Percentiles rank a stretch among this genome's conserved stretches.
Evolutionary conservation across 2,888 invertebrate species (phyloP).

Genomic region (Plusia festucae): DNA sequence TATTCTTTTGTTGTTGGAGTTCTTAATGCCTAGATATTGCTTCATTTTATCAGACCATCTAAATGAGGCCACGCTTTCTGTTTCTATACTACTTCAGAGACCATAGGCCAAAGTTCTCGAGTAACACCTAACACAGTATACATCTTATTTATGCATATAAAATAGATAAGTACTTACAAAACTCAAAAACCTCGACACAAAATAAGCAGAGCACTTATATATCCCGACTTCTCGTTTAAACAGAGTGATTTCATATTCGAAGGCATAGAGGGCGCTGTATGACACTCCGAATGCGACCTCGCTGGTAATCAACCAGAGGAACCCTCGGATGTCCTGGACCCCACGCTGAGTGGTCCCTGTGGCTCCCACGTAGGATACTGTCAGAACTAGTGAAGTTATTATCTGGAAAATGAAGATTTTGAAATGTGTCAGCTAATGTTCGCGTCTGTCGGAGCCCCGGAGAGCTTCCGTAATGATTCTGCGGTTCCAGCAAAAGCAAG

Average conservation of each 20-base stretch:
- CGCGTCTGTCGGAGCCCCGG: too few species aligned
- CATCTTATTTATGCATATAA: too few species aligned
- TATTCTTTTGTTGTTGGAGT: too few species aligned
- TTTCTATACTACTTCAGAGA: too few species aligned
- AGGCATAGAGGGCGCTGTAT: conserved; percentile 83
- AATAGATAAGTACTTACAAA: conserved; percentile 68
- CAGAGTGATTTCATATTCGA: conserved; percentile 78
- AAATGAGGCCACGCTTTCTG: too few species aligned
- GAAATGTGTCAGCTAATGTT: not conserved
- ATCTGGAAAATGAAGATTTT: conserved; percentile 64
- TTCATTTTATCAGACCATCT: too few species aligned
- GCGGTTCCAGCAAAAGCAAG: too few species aligned
- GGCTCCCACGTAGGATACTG: conserved; percentile 79
- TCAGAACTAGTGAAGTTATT: conserved; percentile 80
- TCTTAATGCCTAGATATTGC: too few species aligned
- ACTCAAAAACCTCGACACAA: conserved; percentile 73
- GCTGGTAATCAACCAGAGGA: conserved; percentile 86
- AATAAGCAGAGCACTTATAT: conserved; percentile 83
- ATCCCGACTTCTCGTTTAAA: conserved; percentile 83
- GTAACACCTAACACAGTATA: too few species aligned
- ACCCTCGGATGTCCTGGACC: conserved; percentile 82
- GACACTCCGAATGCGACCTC: conserved; percentile 84
- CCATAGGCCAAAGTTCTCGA: too few species aligned
- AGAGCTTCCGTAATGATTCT: too few species aligned
- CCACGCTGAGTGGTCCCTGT: conserved; percentile 83